Evolutionary conservation across 2,113 vertebrate species (phyloP), one percentile per base, ranked within the genome.

Genomic region (Burhinus oedicnemus): DNA sequence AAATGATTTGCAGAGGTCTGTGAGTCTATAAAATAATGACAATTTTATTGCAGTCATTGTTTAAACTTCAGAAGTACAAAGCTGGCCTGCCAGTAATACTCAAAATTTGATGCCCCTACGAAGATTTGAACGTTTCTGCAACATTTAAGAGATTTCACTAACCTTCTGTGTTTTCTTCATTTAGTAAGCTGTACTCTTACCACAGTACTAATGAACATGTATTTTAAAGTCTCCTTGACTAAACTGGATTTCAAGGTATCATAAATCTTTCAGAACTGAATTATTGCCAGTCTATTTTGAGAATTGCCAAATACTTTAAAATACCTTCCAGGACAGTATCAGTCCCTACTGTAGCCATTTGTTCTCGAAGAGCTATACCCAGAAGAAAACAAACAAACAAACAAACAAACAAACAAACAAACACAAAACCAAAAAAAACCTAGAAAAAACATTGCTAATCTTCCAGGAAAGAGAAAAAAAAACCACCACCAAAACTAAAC

Each of bases 1-100:
- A 95, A 97, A 91, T 55, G 71, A 69, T 91, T 91, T 97, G 52
- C 64, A 87, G 47, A 87, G 13, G 25, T 89, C 45, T 89, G 45
- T 65, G 70, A 82, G 22, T 34, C 47, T 57, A 69, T n/a, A 79
- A 89, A 87, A 89, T 45, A 87, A 65, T 76, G 21, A 83, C 49
- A 64, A 54, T 32, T 57, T 83, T 91, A 49, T 91, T 87, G 40
- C 69, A 87, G 36, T 49, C 36, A 40, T 64, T 90, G 49, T 68
- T 95, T 87, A 84, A 84, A 84, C 22, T 89, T 79, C 5, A 16
- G 26, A 88, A 92, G 6, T 40, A 71, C 22, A 61, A 87, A 87
- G 8, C 5, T 90, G 3, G 13, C 32, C 57, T 87, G 47, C 52
- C n/a, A 87, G 23, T n/a, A 64, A 55, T 52, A 44, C 61, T 84